These are phyloP conservation scores for Heliangelus exortis DNA, from an alignment of 2,797 vertebrate species.

Conservation along the genomic window DNA sequence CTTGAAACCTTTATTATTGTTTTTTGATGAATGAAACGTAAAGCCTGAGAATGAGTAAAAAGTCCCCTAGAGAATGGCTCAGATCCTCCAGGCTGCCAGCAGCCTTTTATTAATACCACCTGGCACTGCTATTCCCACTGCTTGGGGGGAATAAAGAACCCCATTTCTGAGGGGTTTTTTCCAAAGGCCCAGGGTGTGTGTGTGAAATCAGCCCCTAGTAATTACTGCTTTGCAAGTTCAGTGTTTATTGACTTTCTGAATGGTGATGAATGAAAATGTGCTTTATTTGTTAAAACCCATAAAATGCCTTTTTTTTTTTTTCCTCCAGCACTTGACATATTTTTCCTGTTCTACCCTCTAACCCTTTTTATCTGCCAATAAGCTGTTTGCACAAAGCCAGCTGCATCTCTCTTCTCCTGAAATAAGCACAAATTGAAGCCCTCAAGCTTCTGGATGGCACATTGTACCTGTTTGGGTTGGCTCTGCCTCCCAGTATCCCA, in stretches of 20 bases:
- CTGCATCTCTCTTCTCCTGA: background rate
- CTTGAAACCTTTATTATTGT: background rate
- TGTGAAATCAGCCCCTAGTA: background rate
- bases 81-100: background rate
- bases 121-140: background rate
- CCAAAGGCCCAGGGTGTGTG: no score
- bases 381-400: background rate
- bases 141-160: background rate
- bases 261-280: background rate
- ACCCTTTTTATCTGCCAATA: background rate
- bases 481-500: background rate
- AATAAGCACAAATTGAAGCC: background rate
- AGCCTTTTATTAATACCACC: slow-evolving; percentile 11
- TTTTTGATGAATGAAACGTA: slow-evolving; percentile 48
- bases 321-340: background rate
- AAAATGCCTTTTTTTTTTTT: background rate
- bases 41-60: background rate
- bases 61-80: background rate
- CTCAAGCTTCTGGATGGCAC: background rate
- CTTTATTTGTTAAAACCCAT: slow-evolving; percentile 7
- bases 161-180: background rate
- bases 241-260: slow-evolving; percentile 1
- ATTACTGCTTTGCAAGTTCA: background rate
- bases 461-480: background rate
- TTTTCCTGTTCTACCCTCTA: background rate